phyloP scores from a whole-genome alignment of 2,113 vertebrate genomes.

The Vireo altiloquus region DNA sequence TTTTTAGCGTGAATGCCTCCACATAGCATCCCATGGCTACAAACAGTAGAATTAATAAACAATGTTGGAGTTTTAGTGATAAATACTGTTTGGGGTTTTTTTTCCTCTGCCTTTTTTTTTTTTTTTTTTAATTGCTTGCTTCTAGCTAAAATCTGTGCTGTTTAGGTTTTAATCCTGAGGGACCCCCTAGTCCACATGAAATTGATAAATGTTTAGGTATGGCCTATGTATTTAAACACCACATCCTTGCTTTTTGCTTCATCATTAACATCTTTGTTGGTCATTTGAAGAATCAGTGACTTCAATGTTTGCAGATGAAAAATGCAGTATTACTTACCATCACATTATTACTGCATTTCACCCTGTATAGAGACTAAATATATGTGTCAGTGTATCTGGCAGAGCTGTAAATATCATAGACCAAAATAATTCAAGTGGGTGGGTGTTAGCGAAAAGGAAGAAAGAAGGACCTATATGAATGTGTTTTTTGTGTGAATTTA shows the following conservation, averaged over 20 bases:
- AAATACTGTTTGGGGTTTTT: not conserved
- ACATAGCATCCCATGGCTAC: not conserved
- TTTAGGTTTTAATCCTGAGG: not conserved
- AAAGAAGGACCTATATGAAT: not conserved
- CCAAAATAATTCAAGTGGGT: slow-evolving; percentile 42
- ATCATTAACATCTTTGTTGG: not conserved
- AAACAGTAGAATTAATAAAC: not conserved
- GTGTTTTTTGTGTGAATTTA: not conserved
- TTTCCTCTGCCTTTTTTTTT: not conserved
- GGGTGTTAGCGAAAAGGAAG: not conserved
- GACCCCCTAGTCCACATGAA: not conserved
- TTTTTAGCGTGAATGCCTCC: accelerated
- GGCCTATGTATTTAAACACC: not conserved
- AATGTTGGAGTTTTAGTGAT: not conserved
- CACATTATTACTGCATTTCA: not conserved
- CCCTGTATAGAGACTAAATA: not conserved
- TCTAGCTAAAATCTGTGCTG: not conserved
- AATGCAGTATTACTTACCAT: not conserved
- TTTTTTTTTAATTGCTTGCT: not conserved
- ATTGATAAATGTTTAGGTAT: not conserved
- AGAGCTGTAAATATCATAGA: slow-evolving; percentile 17
- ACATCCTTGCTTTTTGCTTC: not conserved
- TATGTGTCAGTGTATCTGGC: not conserved
- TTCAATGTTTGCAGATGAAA: not conserved
- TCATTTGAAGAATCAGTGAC: not conserved